Percentiles rank a stretch among this genome's conserved stretches.
phyloP scores from a whole-genome alignment of 1,140 invertebrate genomes.

The Argopecten irradians region DNA sequence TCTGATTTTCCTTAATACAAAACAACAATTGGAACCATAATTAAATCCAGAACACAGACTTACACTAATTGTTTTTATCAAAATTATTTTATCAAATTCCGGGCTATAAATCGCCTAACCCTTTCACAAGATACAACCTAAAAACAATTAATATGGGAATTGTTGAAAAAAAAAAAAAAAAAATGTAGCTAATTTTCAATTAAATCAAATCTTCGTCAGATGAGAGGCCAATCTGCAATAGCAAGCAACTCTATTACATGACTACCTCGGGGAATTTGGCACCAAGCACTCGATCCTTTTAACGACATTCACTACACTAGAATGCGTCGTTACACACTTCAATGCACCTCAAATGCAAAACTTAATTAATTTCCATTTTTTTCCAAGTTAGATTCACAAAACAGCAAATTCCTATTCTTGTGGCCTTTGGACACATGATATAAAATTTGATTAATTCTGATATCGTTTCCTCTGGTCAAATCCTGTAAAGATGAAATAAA shows the following conservation, averaged over 20 bases:
- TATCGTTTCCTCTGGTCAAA: not conserved
- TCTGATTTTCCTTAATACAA: not conserved
- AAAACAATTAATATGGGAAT: conserved; percentile 6
- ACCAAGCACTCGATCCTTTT: conserved; percentile 3
- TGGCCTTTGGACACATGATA: not conserved
- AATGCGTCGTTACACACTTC: not conserved
- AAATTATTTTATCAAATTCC: not conserved
- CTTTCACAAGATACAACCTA: not conserved
- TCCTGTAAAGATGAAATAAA: not conserved
- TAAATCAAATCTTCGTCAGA: conserved; percentile 2
- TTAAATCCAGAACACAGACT: not conserved
- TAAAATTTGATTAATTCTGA: conserved; percentile 6
- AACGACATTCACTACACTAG: not conserved
- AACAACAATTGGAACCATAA: not conserved
- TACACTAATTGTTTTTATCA: not conserved
- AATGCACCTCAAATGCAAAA: not conserved
- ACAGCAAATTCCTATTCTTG: not conserved
- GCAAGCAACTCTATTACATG: not conserved
- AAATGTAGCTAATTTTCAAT: conserved; percentile 4
- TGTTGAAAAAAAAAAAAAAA: not conserved
- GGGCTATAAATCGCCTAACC: not conserved
- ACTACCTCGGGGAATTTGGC: not conserved
- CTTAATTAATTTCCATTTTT: conserved; percentile 21
- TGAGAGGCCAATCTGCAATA: not conserved
- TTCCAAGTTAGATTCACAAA: not conserved